Percentiles rank a stretch among this genome's conserved stretches.
These are phyloP conservation scores for Scomber colias DNA, from an alignment of 2,113 vertebrate genomes.

Conservation along the genomic window DNA sequence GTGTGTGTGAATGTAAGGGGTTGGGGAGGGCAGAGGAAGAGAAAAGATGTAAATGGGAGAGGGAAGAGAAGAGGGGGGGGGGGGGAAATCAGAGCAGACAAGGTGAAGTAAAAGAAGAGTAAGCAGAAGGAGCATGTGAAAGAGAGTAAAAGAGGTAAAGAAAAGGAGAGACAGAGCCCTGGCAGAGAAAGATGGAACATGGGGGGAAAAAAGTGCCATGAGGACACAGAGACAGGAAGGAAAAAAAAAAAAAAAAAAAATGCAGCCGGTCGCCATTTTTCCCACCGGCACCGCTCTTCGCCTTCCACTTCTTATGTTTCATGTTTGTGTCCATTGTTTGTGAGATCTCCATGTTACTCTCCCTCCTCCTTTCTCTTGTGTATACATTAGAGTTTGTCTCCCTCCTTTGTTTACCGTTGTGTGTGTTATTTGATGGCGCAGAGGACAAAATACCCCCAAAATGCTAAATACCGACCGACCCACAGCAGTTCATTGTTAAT, in stretches of 20 bases:
- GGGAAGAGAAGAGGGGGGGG: neutral
- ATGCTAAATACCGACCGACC: neutral
- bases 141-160: neutral
- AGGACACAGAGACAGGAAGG: constrained; percentile 53
- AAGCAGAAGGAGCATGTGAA: constrained; percentile 16
- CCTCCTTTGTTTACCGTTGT: neutral
- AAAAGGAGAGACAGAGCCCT: neutral
- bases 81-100: constrained; percentile 12
- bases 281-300: constrained; percentile 31
- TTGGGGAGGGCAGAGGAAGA: constrained; percentile 33
- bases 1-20: constrained; percentile 1
- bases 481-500: neutral
- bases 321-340: constrained; percentile 26
- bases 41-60: constrained; percentile 51
- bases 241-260: constrained; percentile 8
- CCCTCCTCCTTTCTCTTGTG: neutral
- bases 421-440: neutral
- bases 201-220: constrained; percentile 70
- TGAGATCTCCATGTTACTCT: neutral
- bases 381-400: neutral
- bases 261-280: constrained; percentile 70
- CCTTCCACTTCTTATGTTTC: constrained; percentile 41
- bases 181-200: constrained; percentile 50
- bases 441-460: neutral
- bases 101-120: constrained; percentile 14